Evolutionary conservation across 2,113 vertebrate genomes (phyloP).

Genomic region (Corythoichthys intestinalis): DNA sequence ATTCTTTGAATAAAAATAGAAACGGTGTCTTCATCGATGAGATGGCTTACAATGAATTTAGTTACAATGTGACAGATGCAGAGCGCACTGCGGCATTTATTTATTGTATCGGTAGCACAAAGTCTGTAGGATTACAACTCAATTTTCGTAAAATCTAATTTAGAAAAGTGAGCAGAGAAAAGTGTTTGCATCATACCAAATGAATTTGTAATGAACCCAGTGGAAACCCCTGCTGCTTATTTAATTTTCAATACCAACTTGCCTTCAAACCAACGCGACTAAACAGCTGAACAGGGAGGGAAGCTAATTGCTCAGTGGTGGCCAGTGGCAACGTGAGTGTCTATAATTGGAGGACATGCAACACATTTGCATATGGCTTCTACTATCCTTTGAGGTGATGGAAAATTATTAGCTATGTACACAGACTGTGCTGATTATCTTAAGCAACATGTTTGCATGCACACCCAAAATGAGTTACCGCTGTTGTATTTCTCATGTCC

Average conservation of each 20-base stretch:
- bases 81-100: neutral
- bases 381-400: constrained; percentile 53
- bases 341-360: constrained; percentile 62
- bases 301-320: constrained; percentile 66
- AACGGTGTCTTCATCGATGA: neutral
- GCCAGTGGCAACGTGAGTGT: constrained; percentile 61
- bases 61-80: constrained; percentile 9
- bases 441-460: neutral
- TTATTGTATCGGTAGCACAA: constrained; percentile 20
- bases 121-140: constrained; percentile 29
- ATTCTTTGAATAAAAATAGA: neutral
- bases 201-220: constrained; percentile 60
- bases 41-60: constrained; percentile 1
- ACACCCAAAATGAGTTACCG: neutral
- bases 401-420: constrained; percentile 55
- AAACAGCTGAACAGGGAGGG: constrained; percentile 42
- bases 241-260: constrained; percentile 64
- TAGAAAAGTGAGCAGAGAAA: constrained; percentile 27
- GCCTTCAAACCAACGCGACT: constrained; percentile 46
- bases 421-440: constrained; percentile 23
- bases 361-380: constrained; percentile 62
- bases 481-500: neutral
- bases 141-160: constrained; percentile 27
- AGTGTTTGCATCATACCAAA: constrained; percentile 63
- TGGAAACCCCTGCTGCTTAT: constrained; percentile 49